These are phyloP conservation scores for Glaucomys volans DNA, from an alignment of 2,113 vertebrate species.

Conservation along the genomic window DNA sequence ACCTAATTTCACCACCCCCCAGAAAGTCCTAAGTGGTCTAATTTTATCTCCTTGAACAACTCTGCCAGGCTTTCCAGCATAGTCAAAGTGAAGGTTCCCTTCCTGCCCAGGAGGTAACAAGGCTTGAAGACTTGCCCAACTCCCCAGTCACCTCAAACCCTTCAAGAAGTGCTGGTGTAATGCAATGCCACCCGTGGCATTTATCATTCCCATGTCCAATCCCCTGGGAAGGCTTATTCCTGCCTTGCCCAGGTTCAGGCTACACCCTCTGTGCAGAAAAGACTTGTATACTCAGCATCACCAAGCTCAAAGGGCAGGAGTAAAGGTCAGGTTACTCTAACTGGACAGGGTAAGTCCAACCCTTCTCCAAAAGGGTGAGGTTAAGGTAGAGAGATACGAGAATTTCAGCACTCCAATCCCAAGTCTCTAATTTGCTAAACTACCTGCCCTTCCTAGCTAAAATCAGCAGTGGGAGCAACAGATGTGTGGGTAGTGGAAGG, in stretches of 20 bases:
- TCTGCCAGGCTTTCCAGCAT: not conserved
- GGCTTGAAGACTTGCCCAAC: not conserved
- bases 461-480: not conserved
- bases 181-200: not conserved
- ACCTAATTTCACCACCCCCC: too few species aligned
- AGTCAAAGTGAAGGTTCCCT: not conserved
- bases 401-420: not conserved
- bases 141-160: not conserved
- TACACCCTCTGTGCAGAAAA: not conserved
- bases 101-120: not conserved
- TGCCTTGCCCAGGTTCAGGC: not conserved
- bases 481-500: not conserved
- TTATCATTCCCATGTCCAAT: not conserved
- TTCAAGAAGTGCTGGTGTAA: not conserved
- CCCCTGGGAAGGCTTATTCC: not conserved
- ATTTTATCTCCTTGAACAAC: not conserved
- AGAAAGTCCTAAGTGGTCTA: not conserved
- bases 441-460: conserved; percentile 15
- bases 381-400: not conserved
- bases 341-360: not conserved
- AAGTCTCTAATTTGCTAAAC: conserved; percentile 68
- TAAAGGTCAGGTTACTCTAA: conserved; percentile 71
- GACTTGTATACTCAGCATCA: conserved; percentile 54
- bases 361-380: not conserved
- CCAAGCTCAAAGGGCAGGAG: conserved; percentile 81